phyloP scores from a whole-genome alignment of 1,140 invertebrate genomes.

The Acromyrmex echinatior region DNA sequence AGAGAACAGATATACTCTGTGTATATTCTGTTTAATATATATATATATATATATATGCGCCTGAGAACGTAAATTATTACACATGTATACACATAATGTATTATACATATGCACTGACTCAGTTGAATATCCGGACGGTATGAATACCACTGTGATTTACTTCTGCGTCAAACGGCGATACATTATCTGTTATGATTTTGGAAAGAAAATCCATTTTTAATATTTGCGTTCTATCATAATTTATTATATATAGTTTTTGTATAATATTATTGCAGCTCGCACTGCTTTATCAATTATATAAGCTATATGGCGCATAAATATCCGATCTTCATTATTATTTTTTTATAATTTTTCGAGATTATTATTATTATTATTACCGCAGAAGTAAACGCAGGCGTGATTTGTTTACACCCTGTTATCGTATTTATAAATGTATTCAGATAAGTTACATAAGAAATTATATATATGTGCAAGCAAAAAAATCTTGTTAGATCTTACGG shows the following conservation, averaged over 20 bases:
- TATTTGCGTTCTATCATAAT: conserved; percentile 1
- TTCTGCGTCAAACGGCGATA: conserved; percentile 27
- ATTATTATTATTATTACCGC: background rate
- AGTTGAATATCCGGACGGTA: conserved; percentile 50
- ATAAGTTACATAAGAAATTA: conserved; percentile 62
- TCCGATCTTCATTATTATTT: background rate
- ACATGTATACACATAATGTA: conserved; percentile 63
- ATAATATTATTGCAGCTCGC: background rate
- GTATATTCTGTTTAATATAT: conserved; percentile 43
- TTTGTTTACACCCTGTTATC: conserved; percentile 51
- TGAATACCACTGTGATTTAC: conserved; percentile 44
- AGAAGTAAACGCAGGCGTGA: conserved; percentile 36
- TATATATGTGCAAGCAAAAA: conserved; percentile 57
- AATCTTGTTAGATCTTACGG: conserved; percentile 65
- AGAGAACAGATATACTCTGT: conserved; percentile 50
- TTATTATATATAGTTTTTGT: background rate
- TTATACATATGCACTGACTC: conserved; percentile 63
- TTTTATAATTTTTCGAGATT: conserved; percentile 3
- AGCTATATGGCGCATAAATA: background rate
- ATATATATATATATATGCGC: conserved; percentile 33
- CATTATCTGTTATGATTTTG: background rate
- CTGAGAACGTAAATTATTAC: conserved; percentile 55
- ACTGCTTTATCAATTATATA: conserved; percentile 8
- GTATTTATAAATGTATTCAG: conserved; percentile 58
- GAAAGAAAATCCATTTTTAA: conserved; percentile 1